Percentiles rank a stretch among this genome's conserved stretches.
Evolutionary conservation across 2,797 vertebrate species (phyloP).

Genomic region (Epinephelus malabaricus): DNA sequence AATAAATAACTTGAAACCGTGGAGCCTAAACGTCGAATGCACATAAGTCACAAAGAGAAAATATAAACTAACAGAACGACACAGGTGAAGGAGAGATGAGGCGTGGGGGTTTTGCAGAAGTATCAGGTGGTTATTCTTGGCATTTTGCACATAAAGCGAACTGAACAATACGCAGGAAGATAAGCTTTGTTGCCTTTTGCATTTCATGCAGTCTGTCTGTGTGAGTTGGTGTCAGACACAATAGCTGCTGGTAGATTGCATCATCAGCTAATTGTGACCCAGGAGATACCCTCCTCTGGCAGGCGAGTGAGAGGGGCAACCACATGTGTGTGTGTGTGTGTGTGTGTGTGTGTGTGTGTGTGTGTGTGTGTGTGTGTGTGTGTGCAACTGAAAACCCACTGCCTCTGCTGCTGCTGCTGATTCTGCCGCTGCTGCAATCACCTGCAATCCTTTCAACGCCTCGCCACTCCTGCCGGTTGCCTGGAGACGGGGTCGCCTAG

Average conservation of each 20-base stretch:
- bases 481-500: slow-evolving; percentile 81
- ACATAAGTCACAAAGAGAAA: too few relatives aligned
- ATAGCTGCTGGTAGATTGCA: slow-evolving; percentile 83
- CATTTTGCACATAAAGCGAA: neutral
- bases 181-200: slow-evolving; percentile 17
- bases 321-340: slow-evolving; percentile 40
- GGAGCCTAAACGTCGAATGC: too few relatives aligned
- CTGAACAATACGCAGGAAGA: neutral
- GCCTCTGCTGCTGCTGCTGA: slow-evolving; percentile 57
- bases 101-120: too few relatives aligned
- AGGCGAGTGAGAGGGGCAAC: slow-evolving; percentile 50
- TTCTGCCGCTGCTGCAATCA: slow-evolving; percentile 87
- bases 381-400: slow-evolving; percentile 53
- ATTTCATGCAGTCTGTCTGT: slow-evolving; percentile 37
- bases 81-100: too few relatives aligned
- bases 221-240: slow-evolving; percentile 72
- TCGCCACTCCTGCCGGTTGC: slow-evolving; percentile 78
- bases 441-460: slow-evolving; percentile 86
- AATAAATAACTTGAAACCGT: too few relatives aligned
- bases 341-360: neutral
- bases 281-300: slow-evolving; percentile 74
- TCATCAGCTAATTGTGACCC: slow-evolving; percentile 89
- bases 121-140: neutral
- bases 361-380: slow-evolving; percentile 19
- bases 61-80: too few relatives aligned